Evolutionary conservation across 2,113 vertebrate genomes (phyloP).

Genomic region (Erythrolamprus reginae): DNA sequence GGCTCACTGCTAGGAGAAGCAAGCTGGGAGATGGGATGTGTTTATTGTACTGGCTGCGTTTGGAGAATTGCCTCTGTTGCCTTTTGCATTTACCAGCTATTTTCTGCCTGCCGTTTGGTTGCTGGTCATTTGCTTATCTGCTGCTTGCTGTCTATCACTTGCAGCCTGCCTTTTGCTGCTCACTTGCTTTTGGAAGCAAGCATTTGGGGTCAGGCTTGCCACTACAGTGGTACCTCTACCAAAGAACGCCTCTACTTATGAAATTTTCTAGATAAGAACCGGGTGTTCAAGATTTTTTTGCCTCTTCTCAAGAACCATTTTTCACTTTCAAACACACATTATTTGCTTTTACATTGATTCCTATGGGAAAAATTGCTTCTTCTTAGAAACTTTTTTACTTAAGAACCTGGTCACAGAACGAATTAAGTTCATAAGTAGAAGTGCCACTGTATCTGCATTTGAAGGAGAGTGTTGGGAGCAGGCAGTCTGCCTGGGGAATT

Average conservation of each 20-base stretch:
- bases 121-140: background rate
- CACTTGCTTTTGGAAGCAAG: background rate
- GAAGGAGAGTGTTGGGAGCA: background rate
- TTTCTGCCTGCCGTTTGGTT: background rate
- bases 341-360: too few relatives aligned
- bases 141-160: background rate
- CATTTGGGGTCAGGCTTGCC: background rate
- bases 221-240: too few relatives aligned
- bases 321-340: too few relatives aligned
- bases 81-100: background rate
- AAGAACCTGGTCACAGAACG: too few relatives aligned
- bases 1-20: background rate
- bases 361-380: too few relatives aligned
- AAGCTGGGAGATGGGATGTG: background rate
- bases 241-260: too few relatives aligned
- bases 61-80: background rate
- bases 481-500: background rate
- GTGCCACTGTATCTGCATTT: background rate
- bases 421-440: too few relatives aligned
- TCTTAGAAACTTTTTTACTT: too few relatives aligned
- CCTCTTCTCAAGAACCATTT: too few relatives aligned
- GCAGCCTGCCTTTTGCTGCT: background rate
- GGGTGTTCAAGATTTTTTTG: too few relatives aligned
- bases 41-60: background rate
- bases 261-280: too few relatives aligned